A percentile compares a stretch with the other conserved stretches of the same genome.
Conservation (phyloP, 1,140 invertebrate genomes). For the Lineus longissimus region DNA sequence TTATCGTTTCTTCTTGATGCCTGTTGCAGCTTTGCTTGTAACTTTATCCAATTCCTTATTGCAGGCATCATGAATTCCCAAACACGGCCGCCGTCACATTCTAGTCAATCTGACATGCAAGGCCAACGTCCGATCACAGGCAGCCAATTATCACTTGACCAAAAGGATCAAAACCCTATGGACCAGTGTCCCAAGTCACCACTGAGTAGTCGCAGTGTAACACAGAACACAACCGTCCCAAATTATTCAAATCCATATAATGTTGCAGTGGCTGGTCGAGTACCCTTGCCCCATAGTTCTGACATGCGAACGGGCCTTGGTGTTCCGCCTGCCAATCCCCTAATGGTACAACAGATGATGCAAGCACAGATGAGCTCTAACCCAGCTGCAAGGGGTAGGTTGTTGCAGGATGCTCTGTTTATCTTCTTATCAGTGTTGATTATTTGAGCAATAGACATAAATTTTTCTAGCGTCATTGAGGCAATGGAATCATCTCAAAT, state of each 20-base stretch:
- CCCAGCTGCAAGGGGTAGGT: slow-evolving; percentile 25
- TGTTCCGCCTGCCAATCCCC: slow-evolving; percentile 21
- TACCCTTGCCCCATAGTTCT: slow-evolving; percentile 10
- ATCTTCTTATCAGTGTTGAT: too few relatives aligned
- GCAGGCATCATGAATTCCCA: slow-evolving; percentile 5
- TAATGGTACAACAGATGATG: slow-evolving; percentile 39
- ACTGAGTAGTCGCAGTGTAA: background rate
- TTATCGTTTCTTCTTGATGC: too few relatives aligned
- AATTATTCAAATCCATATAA: slow-evolving; percentile 18
- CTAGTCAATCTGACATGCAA: background rate
- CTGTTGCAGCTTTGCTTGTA: too few relatives aligned
- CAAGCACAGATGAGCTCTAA: slow-evolving; percentile 17
- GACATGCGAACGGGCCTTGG: background rate
- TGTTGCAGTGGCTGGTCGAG: background rate
- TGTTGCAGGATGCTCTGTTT: background rate
- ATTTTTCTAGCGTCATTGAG: too few relatives aligned
- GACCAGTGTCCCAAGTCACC: slow-evolving; percentile 10
- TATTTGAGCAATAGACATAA: too few relatives aligned
- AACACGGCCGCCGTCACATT: background rate
- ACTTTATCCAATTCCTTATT: too few relatives aligned
- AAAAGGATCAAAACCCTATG: background rate
- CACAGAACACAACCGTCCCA: background rate
- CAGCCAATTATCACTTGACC: background rate
- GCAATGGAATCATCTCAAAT: too few relatives aligned
- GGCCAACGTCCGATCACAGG: slow-evolving; percentile 15